A percentile compares a stretch with the other conserved stretches of the same genome.
Conservation (phyloP, 2,888 invertebrate species). For the Rhingia rostrata region DNA sequence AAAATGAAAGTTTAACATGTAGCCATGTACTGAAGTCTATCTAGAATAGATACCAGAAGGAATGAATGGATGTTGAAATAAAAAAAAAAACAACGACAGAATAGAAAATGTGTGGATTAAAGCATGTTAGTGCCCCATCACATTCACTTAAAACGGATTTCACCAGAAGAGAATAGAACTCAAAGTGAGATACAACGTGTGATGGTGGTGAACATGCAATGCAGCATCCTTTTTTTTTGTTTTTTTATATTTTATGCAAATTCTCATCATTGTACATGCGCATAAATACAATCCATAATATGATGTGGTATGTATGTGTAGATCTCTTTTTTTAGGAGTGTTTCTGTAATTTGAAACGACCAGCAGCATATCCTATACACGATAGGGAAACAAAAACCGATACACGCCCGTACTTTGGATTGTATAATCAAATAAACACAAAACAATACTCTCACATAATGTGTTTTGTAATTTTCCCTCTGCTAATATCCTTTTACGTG, state of each 20-base stretch:
- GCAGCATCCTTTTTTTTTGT: conserved; percentile 47
- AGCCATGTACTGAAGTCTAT: not conserved
- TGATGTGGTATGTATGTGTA: not conserved
- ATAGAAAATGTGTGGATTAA: conserved; percentile 62
- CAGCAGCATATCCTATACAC: conserved; percentile 45
- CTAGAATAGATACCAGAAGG: not conserved
- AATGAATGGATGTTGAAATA: not conserved
- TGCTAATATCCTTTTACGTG: conserved; percentile 42
- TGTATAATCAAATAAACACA: conserved; percentile 63
- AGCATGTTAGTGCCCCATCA: conserved; percentile 68
- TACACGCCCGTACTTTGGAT: conserved; percentile 20
- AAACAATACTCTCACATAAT: conserved; percentile 60
- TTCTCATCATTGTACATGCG: conserved; percentile 51
- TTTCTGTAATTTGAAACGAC: conserved; percentile 62
- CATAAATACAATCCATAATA: conserved; percentile 36
- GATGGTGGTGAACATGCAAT: conserved; percentile 54
- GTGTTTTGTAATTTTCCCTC: conserved; percentile 60
- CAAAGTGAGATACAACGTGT: conserved; percentile 58
- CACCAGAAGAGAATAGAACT: conserved; percentile 46
- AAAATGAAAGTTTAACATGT: conserved; percentile 61
- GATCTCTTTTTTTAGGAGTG: not conserved
- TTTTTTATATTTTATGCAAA: conserved; percentile 54
- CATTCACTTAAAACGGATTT: conserved; percentile 69
- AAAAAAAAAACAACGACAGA: conserved; percentile 5
- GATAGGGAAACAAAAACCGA: conserved; percentile 42